Evolutionary conservation across 2,888 invertebrate species (phyloP).

Genomic region (Deilephila porcellus): DNA sequence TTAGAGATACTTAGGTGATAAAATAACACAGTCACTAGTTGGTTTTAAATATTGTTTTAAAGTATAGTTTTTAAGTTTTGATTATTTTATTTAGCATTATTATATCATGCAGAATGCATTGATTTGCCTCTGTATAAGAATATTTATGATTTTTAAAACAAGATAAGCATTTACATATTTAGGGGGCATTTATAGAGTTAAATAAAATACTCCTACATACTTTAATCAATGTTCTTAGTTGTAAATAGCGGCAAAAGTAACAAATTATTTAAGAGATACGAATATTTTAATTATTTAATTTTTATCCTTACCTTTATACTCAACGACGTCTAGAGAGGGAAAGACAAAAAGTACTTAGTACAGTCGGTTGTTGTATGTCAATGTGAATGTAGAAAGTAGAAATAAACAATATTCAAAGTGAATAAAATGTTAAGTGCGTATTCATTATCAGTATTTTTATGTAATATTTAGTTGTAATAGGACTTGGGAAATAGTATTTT

Average conservation of each 20-base stretch:
- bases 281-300: constrained; percentile 23
- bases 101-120: no score
- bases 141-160: constrained; percentile 28
- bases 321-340: constrained; percentile 43
- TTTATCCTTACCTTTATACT: constrained; percentile 44
- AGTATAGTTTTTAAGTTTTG: no score
- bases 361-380: constrained; percentile 18
- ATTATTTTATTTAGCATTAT: no score
- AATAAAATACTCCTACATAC: not conserved
- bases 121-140: no score
- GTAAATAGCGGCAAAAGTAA: not conserved
- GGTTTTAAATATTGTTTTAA: no score
- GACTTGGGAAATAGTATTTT: not conserved
- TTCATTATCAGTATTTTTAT: not conserved
- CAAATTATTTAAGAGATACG: not conserved
- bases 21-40: no score
- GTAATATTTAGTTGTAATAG: not conserved
- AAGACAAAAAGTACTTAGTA: constrained; percentile 37
- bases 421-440: constrained; percentile 31
- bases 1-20: no score
- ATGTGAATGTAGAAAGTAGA: not conserved
- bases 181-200: constrained; percentile 33
- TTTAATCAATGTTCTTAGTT: not conserved
- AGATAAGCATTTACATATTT: constrained; percentile 27
- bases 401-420: constrained; percentile 30